These are phyloP conservation scores for Nomada hirtipes DNA, from an alignment of 2,888 invertebrate species.

Conservation along the genomic window DNA sequence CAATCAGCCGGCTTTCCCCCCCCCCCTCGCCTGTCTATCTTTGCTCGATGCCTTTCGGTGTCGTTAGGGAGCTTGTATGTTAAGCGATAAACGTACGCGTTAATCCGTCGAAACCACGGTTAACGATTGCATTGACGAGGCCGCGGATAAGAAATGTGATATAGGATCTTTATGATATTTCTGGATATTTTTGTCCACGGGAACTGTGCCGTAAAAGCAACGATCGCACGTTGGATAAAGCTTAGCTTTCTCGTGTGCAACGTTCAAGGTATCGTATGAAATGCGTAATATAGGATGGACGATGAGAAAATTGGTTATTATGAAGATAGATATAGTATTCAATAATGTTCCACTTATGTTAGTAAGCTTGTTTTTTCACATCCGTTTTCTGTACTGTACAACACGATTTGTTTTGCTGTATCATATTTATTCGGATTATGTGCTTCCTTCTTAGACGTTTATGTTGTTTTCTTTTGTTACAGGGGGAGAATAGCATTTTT, in stretches of 20 bases:
- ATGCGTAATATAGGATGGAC: background rate
- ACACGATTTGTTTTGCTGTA: too few relatives aligned
- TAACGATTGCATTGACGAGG: background rate
- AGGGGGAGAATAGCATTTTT: too few relatives aligned
- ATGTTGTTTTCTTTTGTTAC: too few relatives aligned
- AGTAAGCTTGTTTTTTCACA: too few relatives aligned
- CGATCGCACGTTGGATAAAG: background rate
- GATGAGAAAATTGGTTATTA: background rate
- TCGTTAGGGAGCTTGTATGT: background rate
- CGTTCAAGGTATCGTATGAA: background rate
- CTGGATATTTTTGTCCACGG: background rate
- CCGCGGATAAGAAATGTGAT: background rate
- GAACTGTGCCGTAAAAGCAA: background rate
- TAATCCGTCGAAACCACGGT: background rate
- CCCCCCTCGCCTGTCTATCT: too few relatives aligned
- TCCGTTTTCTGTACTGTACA: too few relatives aligned
- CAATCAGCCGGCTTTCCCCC: too few relatives aligned
- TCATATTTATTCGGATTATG: too few relatives aligned
- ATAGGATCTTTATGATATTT: constrained; percentile 8
- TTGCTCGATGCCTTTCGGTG: too few relatives aligned
- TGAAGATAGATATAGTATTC: too few relatives aligned
- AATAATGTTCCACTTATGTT: too few relatives aligned
- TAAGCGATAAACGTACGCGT: background rate
- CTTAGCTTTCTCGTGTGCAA: background rate
- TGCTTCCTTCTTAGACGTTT: too few relatives aligned